Conservation (phyloP, 2,113 vertebrate species). For the Meles meles region DNA sequence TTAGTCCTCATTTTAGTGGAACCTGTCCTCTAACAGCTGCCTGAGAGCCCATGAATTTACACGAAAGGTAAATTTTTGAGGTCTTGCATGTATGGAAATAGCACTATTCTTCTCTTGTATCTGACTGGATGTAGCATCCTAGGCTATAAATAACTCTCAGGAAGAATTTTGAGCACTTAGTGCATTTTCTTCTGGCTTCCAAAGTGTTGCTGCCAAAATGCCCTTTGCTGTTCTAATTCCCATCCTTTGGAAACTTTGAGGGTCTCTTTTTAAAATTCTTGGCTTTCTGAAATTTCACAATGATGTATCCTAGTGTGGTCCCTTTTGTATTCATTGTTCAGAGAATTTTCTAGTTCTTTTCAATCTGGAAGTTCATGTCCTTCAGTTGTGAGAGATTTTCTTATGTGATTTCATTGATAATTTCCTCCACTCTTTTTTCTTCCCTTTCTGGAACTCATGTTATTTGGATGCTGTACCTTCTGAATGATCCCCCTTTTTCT, state of each 20-base stretch:
- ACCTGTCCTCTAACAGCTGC: not conserved
- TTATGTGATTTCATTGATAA: not conserved
- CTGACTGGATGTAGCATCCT: not conserved
- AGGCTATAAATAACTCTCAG: not conserved
- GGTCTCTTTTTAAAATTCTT: not conserved
- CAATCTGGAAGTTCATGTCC: not conserved
- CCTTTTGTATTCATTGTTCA: not conserved
- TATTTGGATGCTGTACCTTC: not conserved
- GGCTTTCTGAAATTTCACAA: conserved; percentile 20
- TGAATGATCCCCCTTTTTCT: not conserved
- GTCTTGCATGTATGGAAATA: not conserved
- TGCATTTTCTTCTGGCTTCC: not conserved
- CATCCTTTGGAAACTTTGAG: not conserved
- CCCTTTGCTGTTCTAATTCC: not conserved
- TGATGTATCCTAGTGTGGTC: not conserved
- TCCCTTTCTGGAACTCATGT: not conserved
- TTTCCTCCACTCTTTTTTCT: not conserved
- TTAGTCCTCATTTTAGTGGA: not conserved
- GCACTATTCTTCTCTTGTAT: not conserved
- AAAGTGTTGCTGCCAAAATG: not conserved
- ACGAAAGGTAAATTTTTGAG: not conserved
- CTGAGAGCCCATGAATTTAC: not conserved
- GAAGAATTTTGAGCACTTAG: not conserved
- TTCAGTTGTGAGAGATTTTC: not conserved
- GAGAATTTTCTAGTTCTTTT: not conserved